phyloP scores from a whole-genome alignment of 2,113 vertebrate genomes.

The Petrocephalus zakoni region DNA sequence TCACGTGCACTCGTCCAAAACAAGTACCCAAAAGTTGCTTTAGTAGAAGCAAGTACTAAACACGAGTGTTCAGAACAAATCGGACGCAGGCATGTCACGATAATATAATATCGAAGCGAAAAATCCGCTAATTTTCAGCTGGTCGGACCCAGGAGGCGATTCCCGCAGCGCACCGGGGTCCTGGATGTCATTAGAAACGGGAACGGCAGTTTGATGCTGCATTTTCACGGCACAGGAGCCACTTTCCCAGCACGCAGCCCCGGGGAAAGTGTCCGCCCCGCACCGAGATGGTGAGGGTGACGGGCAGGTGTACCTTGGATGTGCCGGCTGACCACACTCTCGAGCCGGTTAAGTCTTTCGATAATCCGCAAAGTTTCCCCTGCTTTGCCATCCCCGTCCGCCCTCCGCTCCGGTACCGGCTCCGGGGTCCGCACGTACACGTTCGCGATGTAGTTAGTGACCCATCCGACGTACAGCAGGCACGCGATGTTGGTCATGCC shows the following conservation, averaged over 20 bases:
- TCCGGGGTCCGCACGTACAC: slow-evolving; percentile 89
- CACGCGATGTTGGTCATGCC: slow-evolving; percentile 97
- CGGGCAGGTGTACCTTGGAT: slow-evolving; percentile 77
- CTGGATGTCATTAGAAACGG: background rate
- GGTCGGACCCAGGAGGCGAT: background rate
- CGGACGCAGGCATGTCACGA: background rate
- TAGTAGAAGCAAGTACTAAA: background rate
- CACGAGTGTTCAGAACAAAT: background rate
- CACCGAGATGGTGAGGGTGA: background rate
- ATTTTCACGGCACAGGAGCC: background rate
- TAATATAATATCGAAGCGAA: background rate
- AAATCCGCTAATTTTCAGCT: background rate
- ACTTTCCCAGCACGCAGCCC: background rate
- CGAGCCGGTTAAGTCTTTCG: slow-evolving; percentile 88
- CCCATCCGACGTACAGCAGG: slow-evolving; percentile 95
- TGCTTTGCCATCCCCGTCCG: slow-evolving; percentile 77
- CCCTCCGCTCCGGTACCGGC: slow-evolving; percentile 81
- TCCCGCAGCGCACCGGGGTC: background rate
- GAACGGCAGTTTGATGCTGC: background rate
- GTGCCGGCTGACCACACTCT: slow-evolving; percentile 95
- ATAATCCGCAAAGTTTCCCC: slow-evolving; percentile 92
- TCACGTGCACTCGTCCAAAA: background rate
- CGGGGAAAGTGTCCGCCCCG: background rate
- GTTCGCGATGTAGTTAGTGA: slow-evolving; percentile 94
- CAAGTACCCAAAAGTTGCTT: background rate